Evolutionary conservation across 1,140 invertebrate genomes (phyloP).

Genomic region (Brachionus calyciflorus): DNA sequence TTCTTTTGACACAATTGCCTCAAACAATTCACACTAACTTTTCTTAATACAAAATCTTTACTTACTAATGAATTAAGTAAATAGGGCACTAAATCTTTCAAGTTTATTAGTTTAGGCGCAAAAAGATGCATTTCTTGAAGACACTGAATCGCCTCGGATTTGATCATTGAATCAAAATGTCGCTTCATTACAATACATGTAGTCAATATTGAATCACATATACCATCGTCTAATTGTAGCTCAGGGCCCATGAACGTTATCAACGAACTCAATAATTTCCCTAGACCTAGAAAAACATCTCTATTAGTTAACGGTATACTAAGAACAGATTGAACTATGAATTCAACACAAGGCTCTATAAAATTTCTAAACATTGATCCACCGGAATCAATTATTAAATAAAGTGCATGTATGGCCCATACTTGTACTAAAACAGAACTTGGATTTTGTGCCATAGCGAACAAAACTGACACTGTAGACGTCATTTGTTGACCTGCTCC

Average conservation of each 20-base stretch:
- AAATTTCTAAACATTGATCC: conserved; percentile 96
- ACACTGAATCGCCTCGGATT: conserved; percentile 90
- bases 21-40: conserved; percentile 88
- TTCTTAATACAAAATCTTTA: conserved; percentile 80
- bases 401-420: conserved; percentile 91
- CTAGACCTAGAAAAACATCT: conserved; percentile 90
- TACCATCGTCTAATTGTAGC: conserved; percentile 67
- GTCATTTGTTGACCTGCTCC: conserved; percentile 86
- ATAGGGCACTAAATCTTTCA: conserved; percentile 84
- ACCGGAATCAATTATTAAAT: conserved; percentile 91
- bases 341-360: conserved; percentile 85
- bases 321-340: conserved; percentile 82
- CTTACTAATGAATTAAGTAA: conserved; percentile 76
- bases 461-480: conserved; percentile 84
- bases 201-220: conserved; percentile 60
- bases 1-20: conserved; percentile 91
- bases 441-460: conserved; percentile 88
- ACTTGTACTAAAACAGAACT: conserved; percentile 85
- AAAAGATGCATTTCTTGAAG: conserved; percentile 96
- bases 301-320: conserved; percentile 81
- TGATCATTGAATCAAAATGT: conserved; percentile 72
- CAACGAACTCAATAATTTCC: conserved; percentile 83
- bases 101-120: conserved; percentile 86
- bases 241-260: conserved; percentile 98
- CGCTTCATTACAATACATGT: conserved; percentile 87